Conservation (phyloP, 2,797 vertebrate genomes). For the Hypotaenidia okinawae region DNA sequence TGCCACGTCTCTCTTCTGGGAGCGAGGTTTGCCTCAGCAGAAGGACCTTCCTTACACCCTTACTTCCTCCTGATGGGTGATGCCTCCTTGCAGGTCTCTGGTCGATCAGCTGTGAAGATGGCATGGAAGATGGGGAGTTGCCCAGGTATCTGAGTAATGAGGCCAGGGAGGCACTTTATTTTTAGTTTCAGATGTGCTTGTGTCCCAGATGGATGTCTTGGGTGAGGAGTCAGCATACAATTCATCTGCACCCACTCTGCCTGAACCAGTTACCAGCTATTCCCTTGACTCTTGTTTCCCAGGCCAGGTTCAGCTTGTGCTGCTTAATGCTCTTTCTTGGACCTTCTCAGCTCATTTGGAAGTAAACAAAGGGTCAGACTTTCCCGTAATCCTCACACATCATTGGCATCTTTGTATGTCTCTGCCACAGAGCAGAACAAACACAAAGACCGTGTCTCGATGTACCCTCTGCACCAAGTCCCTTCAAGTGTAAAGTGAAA, state of each 20-base stretch:
- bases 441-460: slow-evolving; percentile 16
- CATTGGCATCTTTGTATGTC: background rate
- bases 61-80: background rate
- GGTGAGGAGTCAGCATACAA: background rate
- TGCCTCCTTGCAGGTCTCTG: too few species aligned
- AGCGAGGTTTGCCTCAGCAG: background rate
- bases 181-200: background rate
- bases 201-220: background rate
- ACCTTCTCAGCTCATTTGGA: background rate
- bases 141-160: background rate
- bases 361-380: background rate
- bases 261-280: background rate
- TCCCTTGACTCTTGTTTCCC: background rate
- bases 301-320: background rate
- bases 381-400: slow-evolving; percentile 31
- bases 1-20: background rate
- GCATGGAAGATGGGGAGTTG: background rate
- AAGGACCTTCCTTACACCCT: background rate
- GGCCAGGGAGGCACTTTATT: background rate
- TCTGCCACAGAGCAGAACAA: slow-evolving; percentile 10
- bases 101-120: background rate
- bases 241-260: background rate
- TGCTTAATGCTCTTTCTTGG: background rate
- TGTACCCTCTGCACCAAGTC: background rate
- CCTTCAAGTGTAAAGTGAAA: slow-evolving; percentile 17